Evolutionary conservation across 2,888 invertebrate species (phyloP), one percentile per base, ranked within the genome.

Genomic region (Eupithecia abbreviata): DNA sequence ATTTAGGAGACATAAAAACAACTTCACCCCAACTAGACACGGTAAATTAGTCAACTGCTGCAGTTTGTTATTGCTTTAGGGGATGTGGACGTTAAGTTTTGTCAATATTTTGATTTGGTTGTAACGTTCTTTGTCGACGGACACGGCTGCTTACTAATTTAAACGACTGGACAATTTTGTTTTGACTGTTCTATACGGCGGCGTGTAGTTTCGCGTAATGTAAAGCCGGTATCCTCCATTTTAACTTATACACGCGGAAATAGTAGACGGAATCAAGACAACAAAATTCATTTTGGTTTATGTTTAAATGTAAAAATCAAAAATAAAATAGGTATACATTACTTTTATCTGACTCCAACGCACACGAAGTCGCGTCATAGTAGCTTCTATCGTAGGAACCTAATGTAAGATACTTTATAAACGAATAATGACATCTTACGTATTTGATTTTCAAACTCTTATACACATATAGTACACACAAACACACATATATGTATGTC

Each of bases 31-130:
- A 12, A 72, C 69, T 55, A 55, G 62, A n/a, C 66, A 51, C 74
- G 7, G 68, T 58, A 30, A 69, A 18, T 30, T 30, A 47, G 18
- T 47, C 18, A 76, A 76, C 72, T 72, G 76, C 13, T 72, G 47
- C 66, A 30, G 70, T 73, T 70, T 41, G 74, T 74, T 66, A 65
- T 73, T 30, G 43, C 42, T 41, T 55, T 42, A 41, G 67, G 74
- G 42, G 55, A 76, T 68, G 76, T 72, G 49, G 47, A 69, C 49
- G 4, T 69, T 18, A 43, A 80, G 83, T 82, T 84, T 80, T 81
- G 83, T 85, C 84, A 85, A 86, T 84, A 86, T 81, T 82, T 81
- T 66, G 72, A 76, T 74, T 72, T 0, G 67, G 49, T 62, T 13
- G 69, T 42, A 45, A 47, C 79, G 82, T 66, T 72, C 70, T 80